Evolutionary conservation across 1,140 invertebrate species (phyloP).

Genomic region (Drosophila asahinai): DNA sequence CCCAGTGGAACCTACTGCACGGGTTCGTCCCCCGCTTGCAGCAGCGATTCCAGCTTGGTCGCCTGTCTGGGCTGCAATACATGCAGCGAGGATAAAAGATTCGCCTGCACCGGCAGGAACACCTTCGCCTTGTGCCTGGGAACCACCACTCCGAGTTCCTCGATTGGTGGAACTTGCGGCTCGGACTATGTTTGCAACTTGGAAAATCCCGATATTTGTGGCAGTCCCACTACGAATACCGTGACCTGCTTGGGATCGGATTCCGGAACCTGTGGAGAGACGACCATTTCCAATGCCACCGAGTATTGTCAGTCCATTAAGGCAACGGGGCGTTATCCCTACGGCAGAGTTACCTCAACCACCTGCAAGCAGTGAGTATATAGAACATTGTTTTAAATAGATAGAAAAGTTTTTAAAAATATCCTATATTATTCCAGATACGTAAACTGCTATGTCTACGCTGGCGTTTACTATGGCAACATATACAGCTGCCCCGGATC

Average conservation of each 20-base stretch:
- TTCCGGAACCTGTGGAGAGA: not conserved
- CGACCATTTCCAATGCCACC: conserved; percentile 25
- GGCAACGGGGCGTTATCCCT: conserved; percentile 50
- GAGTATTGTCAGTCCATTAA: conserved; percentile 27
- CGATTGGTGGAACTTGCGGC: conserved; percentile 41
- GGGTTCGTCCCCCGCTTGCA: not conserved
- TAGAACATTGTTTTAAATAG: too few species aligned
- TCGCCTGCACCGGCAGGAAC: conserved; percentile 40
- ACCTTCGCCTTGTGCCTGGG: conserved; percentile 55
- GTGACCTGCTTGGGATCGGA: conserved; percentile 20
- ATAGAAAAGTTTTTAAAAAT: not conserved
- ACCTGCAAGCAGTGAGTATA: conserved; percentile 53
- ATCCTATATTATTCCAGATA: conserved; percentile 29
- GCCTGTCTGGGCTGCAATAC: conserved; percentile 18
- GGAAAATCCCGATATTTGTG: conserved; percentile 30
- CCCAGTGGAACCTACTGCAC: conserved; percentile 27
- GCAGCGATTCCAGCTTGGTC: not conserved
- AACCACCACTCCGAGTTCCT: not conserved
- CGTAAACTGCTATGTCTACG: conserved; percentile 24
- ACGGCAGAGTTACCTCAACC: conserved; percentile 26
- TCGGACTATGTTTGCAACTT: conserved; percentile 33
- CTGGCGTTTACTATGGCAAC: conserved; percentile 27
- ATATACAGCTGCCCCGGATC: conserved; percentile 43
- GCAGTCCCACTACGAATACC: not conserved
- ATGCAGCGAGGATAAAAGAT: not conserved